phyloP scores from a whole-genome alignment of 1,140 invertebrate species.

The Andrena cerasifolii region DNA sequence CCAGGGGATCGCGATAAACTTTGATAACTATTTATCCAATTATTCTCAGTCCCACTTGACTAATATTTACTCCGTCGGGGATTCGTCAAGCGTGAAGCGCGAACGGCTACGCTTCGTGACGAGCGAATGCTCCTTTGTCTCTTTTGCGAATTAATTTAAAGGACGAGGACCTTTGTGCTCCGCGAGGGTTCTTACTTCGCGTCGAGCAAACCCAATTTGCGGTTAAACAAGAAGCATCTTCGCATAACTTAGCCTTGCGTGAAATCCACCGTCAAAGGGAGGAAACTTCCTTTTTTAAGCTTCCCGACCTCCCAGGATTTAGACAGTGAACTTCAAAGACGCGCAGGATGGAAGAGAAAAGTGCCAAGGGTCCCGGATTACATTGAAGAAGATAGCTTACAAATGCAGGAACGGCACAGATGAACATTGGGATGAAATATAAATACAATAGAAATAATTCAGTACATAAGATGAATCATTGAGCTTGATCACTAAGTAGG shows the following conservation, averaged over 20 bases:
- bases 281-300: constrained; percentile 52
- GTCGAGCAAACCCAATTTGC: constrained; percentile 67
- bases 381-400: not conserved
- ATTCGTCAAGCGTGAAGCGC: constrained; percentile 51
- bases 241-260: constrained; percentile 77
- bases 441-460: too few species aligned
- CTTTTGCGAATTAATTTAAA: constrained; percentile 64
- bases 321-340: constrained; percentile 51
- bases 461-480: too few species aligned
- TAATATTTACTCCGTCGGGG: constrained; percentile 47
- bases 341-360: constrained; percentile 6
- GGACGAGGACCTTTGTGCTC: constrained; percentile 57
- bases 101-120: constrained; percentile 43
- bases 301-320: constrained; percentile 34
- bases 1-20: not conserved
- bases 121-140: constrained; percentile 49
- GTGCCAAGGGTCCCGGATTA: not conserved
- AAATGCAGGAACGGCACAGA: not conserved
- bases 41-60: constrained; percentile 54
- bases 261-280: constrained; percentile 78
- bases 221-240: constrained; percentile 76
- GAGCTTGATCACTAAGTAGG: too few species aligned
- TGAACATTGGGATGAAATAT: too few species aligned
- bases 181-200: constrained; percentile 54
- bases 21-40: constrained; percentile 50